Base-by-base conservation (phyloP, 2,888 invertebrate genomes). In the Pyrochroa serraticornis region DNA sequence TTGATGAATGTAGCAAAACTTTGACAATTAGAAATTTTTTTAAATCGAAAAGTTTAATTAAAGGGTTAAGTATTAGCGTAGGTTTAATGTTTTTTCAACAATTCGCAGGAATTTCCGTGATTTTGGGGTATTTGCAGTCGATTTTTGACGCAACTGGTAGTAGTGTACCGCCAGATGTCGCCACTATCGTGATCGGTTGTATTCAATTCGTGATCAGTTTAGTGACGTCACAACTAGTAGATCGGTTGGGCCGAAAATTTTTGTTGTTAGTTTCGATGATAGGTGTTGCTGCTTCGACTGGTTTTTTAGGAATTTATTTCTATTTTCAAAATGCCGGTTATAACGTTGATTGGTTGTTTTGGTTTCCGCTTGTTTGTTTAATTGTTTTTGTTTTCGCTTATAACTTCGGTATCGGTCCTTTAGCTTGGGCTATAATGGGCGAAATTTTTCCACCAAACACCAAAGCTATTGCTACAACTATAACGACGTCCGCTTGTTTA, bases 61-160 rank as follows among this genome's bases (percentile, higher is more conserved):
- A 54, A 50, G 93, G 91, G 0, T 81, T 93, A 55, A 76, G 88
- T 45, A 87, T 90, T 52, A 85, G 86, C 1, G 80, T 90, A 35
- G 85, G 90, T 22, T 83, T 92, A 62, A 91, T 94, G 89, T 85
- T 91, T 72, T 89, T 91, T 77, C 91, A 92, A 70, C 91, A 92
- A 75, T 84, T 90, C 73, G 87, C 89, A 52, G 92, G 92, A 59
- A 84, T 92, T 66, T 91, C 91, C 78, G 90, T 90, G 0, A 89
- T 92, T 62, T 87, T 91, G 66, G 90, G 91, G 77, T 91, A 89
- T 74, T 86, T 90, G 3, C 84, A 85, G 58, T 81, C 83, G 45
- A 92, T 92, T 67, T 90, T 92, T 77, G 67, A 81, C 37, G 87
- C 87, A 1, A 87, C 91, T 7, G 90, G 89, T 32, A 87, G 87